Evolutionary conservation across 1,140 invertebrate genomes (phyloP), one percentile per base, ranked within the genome.

Genomic region (Homalodisca vitripennis): DNA sequence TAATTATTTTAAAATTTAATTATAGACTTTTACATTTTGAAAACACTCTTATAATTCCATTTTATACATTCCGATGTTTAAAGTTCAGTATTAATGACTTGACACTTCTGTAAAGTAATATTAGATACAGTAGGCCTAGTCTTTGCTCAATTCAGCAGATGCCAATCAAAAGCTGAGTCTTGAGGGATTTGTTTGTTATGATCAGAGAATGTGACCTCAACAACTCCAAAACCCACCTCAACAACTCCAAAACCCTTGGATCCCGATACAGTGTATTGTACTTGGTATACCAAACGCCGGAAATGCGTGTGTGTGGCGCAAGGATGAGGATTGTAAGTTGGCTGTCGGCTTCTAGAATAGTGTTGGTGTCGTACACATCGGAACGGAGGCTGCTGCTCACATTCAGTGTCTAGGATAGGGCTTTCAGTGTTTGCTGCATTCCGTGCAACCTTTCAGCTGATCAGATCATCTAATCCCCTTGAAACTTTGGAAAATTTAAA

Each of bases 111-210:
- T n/a, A n/a, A n/a, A n/a, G n/a, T n/a, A n/a, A n/a, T n/a, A n/a
- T n/a, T n/a, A n/a, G n/a, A n/a, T n/a, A n/a, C n/a, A n/a, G n/a
- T n/a, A n/a, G n/a, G n/a, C n/a, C n/a, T n/a, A n/a, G n/a, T n/a
- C n/a, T n/a, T n/a, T n/a, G n/a, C n/a, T n/a, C n/a, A n/a, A n/a
- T n/a, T 60, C 55, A 2, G 13, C 26, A 60, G 22, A 60, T 60
- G 55, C 55, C 55, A 60, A 60, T 60, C 55, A 60, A 60, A 60
- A 51, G 48, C 48, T 51, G 22, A 51, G 48, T 51, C 48, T 51
- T 41, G 48, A 27, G 14, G 55, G 17, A 6, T 41, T 6, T 41
- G 34, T 41, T 41, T 41, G 34, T 41, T 60, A 27, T 6, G 12
- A 30, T 10, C 29, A 60, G 55, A 60, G 55, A 60, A 60, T 26